phyloP scores from a whole-genome alignment of 2,113 vertebrate genomes.

The Dicaeum eximium region DNA sequence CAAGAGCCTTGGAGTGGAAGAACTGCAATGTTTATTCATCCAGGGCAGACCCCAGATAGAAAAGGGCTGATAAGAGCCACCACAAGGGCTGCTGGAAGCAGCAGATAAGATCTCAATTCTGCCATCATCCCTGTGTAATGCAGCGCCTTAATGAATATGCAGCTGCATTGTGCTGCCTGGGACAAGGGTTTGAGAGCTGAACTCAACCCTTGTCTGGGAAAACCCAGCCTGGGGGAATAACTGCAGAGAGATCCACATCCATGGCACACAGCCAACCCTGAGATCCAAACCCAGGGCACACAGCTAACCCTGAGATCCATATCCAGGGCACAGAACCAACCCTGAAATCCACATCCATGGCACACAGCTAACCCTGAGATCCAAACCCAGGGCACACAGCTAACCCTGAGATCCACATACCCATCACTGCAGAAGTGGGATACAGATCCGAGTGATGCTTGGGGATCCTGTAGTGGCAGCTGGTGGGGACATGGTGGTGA shows the following conservation, averaged over 20 bases:
- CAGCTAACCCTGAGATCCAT: background rate
- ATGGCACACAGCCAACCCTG: background rate
- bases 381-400: background rate
- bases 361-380: background rate
- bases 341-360: background rate
- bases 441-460: accelerated
- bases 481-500: background rate
- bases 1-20: background rate
- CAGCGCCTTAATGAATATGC: background rate
- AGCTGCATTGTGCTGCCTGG: background rate
- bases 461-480: background rate
- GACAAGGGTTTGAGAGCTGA: background rate
- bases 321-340: background rate
- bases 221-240: background rate
- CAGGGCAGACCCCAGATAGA: background rate
- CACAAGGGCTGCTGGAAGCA: background rate
- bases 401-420: accelerated
- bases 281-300: background rate
- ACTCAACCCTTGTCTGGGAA: background rate
- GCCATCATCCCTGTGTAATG: background rate
- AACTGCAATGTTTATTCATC: background rate
- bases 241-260: accelerated
- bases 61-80: background rate
- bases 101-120: slow-evolving; percentile 18
- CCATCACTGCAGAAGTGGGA: accelerated